These are phyloP conservation scores for Riparia riparia DNA, from an alignment of 2,113 vertebrate species.

Conservation along the genomic window DNA sequence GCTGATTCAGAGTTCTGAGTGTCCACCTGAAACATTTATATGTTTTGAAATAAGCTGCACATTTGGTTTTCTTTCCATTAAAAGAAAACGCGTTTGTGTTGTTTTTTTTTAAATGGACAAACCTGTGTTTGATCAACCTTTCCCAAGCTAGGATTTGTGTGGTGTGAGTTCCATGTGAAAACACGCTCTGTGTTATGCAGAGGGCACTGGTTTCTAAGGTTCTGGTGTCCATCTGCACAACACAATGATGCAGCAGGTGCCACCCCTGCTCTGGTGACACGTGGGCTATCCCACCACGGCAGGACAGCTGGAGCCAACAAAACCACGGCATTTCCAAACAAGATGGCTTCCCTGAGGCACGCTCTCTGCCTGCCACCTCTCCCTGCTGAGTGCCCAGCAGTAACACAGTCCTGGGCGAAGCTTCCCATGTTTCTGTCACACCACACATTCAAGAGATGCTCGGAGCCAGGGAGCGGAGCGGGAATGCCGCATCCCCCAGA, in stretches of 20 bases:
- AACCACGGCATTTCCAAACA: rapidly evolving
- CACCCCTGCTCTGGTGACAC: not conserved
- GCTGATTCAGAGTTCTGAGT: not conserved
- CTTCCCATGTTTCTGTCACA: not conserved
- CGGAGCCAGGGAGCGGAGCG: rapidly evolving
- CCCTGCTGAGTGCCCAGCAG: not conserved
- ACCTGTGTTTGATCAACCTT: rapidly evolving
- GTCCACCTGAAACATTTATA: not conserved
- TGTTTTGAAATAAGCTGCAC: not conserved
- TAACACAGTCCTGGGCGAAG: not conserved
- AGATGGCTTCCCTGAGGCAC: not conserved
- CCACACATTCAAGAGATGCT: not conserved
- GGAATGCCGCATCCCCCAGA: rapidly evolving
- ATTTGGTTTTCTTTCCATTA: not conserved
- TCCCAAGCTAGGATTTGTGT: not conserved
- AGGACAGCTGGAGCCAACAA: not conserved
- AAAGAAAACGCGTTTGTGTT: no score
- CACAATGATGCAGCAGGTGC: rapidly evolving
- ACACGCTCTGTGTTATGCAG: rapidly evolving
- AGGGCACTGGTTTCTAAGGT: not conserved
- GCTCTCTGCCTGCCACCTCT: not conserved
- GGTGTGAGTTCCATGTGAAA: not conserved
- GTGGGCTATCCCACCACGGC: rapidly evolving
- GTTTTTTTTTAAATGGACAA: not conserved
- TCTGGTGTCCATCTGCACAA: not conserved